Percentiles rank a stretch among this genome's conserved stretches.
Conservation (phyloP, 1,140 invertebrate species). For the Drosophila gunungcola region DNA sequence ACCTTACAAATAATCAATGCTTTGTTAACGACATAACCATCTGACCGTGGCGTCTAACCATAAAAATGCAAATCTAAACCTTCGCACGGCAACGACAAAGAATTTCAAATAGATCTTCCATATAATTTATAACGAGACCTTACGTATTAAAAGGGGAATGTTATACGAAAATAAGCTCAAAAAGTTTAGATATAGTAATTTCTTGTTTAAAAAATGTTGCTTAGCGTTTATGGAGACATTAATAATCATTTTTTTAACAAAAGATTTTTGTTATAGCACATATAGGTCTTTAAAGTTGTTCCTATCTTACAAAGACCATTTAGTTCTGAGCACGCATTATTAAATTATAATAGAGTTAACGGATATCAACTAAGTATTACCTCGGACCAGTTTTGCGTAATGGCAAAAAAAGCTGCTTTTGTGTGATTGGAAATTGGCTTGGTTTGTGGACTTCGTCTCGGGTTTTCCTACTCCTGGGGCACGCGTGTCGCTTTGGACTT, state of each 20-base stretch:
- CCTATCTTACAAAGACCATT: too few relatives aligned
- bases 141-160: too few relatives aligned
- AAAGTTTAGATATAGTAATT: too few relatives aligned
- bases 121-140: too few relatives aligned
- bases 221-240: background rate
- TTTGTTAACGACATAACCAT: slow-evolving; percentile 54
- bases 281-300: background rate
- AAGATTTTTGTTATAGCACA: background rate
- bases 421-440: slow-evolving; percentile 31
- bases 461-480: slow-evolving; percentile 24
- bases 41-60: slow-evolving; percentile 40
- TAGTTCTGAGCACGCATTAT: background rate
- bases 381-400: slow-evolving; percentile 29
- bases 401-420: slow-evolving; percentile 20
- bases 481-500: slow-evolving; percentile 51
- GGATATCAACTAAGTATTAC: slow-evolving; percentile 14
- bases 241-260: background rate
- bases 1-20: slow-evolving; percentile 34
- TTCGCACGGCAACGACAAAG: slow-evolving; percentile 1
- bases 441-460: slow-evolving; percentile 3
- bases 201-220: too few relatives aligned
- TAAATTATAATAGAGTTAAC: slow-evolving; percentile 17
- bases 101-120: slow-evolving; percentile 18
- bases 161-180: too few relatives aligned
- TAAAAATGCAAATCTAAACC: slow-evolving; percentile 42